phyloP scores from a whole-genome alignment of 2,797 vertebrate genomes.

The Melanotaenia trifasciata region DNA sequence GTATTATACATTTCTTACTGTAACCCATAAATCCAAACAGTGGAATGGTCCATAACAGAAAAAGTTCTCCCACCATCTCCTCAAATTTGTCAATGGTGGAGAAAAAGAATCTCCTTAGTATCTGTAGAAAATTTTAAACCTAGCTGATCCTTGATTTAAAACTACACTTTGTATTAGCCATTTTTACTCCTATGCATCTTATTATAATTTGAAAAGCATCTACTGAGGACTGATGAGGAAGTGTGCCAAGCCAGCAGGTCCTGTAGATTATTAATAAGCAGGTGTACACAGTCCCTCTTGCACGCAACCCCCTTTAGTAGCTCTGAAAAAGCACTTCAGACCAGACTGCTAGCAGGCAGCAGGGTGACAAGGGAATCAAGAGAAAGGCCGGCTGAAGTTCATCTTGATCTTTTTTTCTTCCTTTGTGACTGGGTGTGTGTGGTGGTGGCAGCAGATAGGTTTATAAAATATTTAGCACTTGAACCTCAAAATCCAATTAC shows the following conservation, averaged over 20 bases:
- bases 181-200: not conserved
- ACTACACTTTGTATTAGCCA: not conserved
- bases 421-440: constrained; percentile 6
- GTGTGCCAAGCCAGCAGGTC: constrained; percentile 41
- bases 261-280: constrained; percentile 76
- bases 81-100: too few species aligned
- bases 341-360: constrained; percentile 37
- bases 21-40: not conserved
- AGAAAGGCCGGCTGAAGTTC: constrained; percentile 27
- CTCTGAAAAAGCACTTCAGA: constrained; percentile 48
- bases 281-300: constrained; percentile 49
- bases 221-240: constrained; percentile 35
- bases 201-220: not conserved
- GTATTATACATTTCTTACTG: not conserved
- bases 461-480: constrained; percentile 73
- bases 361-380: constrained; percentile 36
- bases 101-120: too few species aligned
- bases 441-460: constrained; percentile 20
- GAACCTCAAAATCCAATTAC: constrained; percentile 56
- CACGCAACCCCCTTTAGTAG: constrained; percentile 47
- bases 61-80: not conserved
- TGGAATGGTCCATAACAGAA: not conserved
- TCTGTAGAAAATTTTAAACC: not conserved
- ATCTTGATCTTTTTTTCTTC: constrained; percentile 4
- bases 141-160: not conserved